Evolutionary conservation across 2,113 vertebrate genomes (phyloP).

Genomic region (Pogonocichla stellata): DNA sequence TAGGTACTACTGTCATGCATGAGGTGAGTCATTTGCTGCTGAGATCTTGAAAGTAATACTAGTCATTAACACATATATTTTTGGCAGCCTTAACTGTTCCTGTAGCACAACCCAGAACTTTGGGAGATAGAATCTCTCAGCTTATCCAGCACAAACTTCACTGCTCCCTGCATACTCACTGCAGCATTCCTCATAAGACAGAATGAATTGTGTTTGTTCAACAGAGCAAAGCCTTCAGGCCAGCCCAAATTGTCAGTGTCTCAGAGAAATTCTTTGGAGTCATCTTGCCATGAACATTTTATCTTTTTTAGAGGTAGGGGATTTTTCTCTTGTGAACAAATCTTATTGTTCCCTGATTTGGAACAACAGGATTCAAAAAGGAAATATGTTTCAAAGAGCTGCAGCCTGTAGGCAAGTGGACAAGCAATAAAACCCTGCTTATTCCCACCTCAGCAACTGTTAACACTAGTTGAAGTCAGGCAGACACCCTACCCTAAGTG

Average conservation of each 20-base stretch:
- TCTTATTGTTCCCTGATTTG: background rate
- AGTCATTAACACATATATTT: background rate
- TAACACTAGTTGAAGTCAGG: background rate
- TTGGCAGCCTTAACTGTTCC: background rate
- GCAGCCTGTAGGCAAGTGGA: background rate
- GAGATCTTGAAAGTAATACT: slow-evolving; percentile 3
- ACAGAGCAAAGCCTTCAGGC: background rate
- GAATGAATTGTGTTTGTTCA: background rate
- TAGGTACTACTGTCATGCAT: background rate
- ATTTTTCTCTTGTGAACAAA: background rate
- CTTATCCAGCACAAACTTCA: background rate
- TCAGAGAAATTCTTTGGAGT: background rate
- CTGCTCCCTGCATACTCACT: background rate
- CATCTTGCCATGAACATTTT: slow-evolving; percentile 1
- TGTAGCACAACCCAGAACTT: background rate
- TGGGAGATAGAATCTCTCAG: background rate
- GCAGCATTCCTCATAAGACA: background rate
- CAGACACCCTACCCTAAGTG: background rate
- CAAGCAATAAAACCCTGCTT: background rate
- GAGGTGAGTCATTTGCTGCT: background rate
- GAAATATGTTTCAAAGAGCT: background rate
- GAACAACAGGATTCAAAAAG: background rate
- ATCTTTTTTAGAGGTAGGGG: background rate
- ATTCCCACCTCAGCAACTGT: background rate
- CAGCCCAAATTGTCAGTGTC: background rate